Percentiles rank a stretch among this genome's conserved stretches.
These are phyloP conservation scores for Drosophila yooni DNA, from an alignment of 2,888 invertebrate genomes.

Conservation along the genomic window DNA sequence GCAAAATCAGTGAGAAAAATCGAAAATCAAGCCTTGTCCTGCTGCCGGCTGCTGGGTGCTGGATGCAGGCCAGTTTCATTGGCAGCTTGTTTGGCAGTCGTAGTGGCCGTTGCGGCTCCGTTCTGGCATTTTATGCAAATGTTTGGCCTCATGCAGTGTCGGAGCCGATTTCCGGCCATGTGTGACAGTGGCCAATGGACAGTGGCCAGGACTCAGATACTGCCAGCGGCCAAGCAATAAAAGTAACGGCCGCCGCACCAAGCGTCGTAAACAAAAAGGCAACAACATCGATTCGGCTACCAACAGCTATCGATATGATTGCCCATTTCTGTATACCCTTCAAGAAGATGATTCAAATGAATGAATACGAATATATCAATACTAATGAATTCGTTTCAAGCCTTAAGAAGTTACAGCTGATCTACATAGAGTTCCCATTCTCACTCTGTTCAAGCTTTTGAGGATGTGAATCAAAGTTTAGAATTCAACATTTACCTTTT, in stretches of 20 bases:
- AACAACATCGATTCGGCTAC: conserved; percentile 15
- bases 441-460: background rate
- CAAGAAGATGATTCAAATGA: background rate
- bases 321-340: conserved; percentile 21
- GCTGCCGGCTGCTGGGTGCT: background rate
- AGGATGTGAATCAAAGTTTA: background rate
- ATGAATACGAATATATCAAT: background rate
- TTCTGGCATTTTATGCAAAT: conserved; percentile 75
- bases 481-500: background rate
- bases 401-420: background rate
- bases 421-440: background rate
- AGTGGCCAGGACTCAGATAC: conserved; percentile 39
- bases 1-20: conserved; percentile 78
- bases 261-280: conserved; percentile 50
- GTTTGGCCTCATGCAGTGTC: conserved; percentile 77
- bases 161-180: conserved; percentile 77
- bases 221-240: conserved; percentile 59
- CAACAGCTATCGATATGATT: conserved; percentile 3
- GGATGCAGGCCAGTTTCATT: conserved; percentile 4
- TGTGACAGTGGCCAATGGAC: conserved; percentile 70
- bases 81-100: conserved; percentile 34
- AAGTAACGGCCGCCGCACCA: conserved; percentile 57
- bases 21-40: conserved; percentile 62
- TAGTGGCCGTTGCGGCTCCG: conserved; percentile 32
- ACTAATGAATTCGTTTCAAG: background rate